phyloP scores from a whole-genome alignment of 2,797 vertebrate genomes.

The Ctenopoma kingsleyae region DNA sequence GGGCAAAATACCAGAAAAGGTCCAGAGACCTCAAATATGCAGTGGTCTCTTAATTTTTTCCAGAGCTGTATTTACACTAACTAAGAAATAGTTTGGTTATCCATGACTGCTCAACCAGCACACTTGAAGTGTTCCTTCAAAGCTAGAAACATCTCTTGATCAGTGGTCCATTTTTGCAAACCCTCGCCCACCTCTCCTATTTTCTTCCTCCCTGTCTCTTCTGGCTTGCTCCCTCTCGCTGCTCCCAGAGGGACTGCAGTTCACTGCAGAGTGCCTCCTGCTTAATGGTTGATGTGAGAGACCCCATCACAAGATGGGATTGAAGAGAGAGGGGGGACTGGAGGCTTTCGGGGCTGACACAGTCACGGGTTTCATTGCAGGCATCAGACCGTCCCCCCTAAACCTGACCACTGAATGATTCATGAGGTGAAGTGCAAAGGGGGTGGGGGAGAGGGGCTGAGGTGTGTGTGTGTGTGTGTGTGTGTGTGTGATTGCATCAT shows the following conservation, averaged over 20 bases:
- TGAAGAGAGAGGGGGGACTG: conserved; percentile 25
- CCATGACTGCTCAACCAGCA: conserved; percentile 56
- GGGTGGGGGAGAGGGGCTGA: conserved; percentile 19
- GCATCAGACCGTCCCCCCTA: conserved; percentile 19
- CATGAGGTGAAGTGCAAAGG: conserved; percentile 58
- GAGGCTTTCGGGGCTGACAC: conserved; percentile 13
- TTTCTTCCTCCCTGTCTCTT: conserved; percentile 44
- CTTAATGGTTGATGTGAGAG: conserved; percentile 70
- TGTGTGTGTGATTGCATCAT: conserved; percentile 63
- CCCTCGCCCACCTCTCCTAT: conserved; percentile 55
- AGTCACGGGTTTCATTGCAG: conserved; percentile 39
- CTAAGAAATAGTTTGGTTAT: conserved; percentile 19
- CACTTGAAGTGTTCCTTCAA: conserved; percentile 70
- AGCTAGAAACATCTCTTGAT: conserved; percentile 67
- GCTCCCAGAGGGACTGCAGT: conserved; percentile 62
- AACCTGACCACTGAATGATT: conserved; percentile 76
- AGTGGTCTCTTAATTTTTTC: no score
- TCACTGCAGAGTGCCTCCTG: conserved; percentile 60
- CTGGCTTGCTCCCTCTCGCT: conserved; percentile 10
- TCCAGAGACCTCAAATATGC: no score
- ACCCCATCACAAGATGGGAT: conserved; percentile 45
- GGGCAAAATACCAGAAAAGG: no score
- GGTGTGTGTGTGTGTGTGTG: conserved; percentile 44
- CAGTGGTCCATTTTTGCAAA: conserved; percentile 69
- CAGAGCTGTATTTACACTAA: no score